Conservation (phyloP, 2,113 vertebrate species). For the Dissostichus mawsoni region DNA sequence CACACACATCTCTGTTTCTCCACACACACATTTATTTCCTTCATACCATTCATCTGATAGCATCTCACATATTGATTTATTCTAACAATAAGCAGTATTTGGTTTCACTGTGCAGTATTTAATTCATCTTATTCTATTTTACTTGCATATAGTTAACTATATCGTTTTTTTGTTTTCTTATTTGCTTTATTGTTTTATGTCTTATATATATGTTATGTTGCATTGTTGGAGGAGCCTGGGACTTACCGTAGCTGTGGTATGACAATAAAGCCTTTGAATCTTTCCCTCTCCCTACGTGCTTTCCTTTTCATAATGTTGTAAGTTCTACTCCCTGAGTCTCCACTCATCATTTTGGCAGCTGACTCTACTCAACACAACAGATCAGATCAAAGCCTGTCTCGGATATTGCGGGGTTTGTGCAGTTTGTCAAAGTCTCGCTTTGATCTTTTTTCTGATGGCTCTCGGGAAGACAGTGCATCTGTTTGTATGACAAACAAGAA, state of each 20-base stretch:
- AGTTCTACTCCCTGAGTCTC: slow-evolving; percentile 19
- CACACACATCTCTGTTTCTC: slow-evolving; percentile 44
- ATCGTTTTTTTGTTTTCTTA: background rate
- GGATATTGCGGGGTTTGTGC: slow-evolving; percentile 25
- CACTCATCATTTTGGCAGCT: slow-evolving; percentile 6
- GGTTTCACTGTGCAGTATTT: no score
- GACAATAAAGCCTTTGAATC: background rate
- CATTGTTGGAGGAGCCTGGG: no score
- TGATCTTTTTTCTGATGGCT: slow-evolving; percentile 30
- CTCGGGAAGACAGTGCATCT: slow-evolving; percentile 21
- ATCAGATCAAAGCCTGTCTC: slow-evolving; percentile 39
- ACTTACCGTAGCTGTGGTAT: no score
- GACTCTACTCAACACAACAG: slow-evolving; percentile 19
- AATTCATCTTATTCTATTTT: no score
- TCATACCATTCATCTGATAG: no score
- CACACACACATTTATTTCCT: background rate
- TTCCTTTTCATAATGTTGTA: slow-evolving; percentile 31
- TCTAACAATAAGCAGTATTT: no score
- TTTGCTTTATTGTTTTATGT: background rate
- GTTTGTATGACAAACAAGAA: slow-evolving; percentile 35
- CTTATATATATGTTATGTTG: no score
- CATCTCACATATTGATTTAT: no score
- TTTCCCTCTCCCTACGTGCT: slow-evolving; percentile 7
- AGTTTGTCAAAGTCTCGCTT: slow-evolving; percentile 14
- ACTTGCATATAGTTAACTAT: no score